phyloP scores from a whole-genome alignment of 2,113 vertebrate genomes.

The Carassius gibelio region DNA sequence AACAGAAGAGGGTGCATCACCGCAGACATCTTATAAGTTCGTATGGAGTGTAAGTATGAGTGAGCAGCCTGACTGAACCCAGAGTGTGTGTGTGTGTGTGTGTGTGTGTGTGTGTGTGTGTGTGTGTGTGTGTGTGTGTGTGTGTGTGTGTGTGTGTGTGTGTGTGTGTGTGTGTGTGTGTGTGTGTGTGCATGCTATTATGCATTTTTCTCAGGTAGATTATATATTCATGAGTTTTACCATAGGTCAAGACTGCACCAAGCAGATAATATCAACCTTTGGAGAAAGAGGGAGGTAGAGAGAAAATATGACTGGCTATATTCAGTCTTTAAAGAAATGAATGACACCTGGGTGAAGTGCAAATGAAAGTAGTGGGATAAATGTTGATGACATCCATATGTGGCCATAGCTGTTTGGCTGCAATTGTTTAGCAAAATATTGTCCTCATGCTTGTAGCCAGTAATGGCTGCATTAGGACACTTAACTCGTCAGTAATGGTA shows the following conservation, averaged over 20 bases:
- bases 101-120: too few relatives aligned
- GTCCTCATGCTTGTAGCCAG: background rate
- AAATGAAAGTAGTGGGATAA: background rate
- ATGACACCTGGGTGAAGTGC: background rate
- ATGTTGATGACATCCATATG: background rate
- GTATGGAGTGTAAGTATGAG: background rate
- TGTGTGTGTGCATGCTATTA: too few relatives aligned
- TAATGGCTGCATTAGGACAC: background rate
- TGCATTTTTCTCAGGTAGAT: background rate
- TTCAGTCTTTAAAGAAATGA: background rate
- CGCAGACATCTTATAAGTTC: background rate
- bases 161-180: too few relatives aligned
- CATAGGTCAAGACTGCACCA: background rate
- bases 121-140: too few relatives aligned
- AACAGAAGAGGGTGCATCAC: background rate
- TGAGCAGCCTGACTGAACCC: conserved; percentile 1
- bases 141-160: too few relatives aligned
- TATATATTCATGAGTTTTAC: background rate
- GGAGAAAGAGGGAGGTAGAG: background rate
- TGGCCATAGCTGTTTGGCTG: background rate
- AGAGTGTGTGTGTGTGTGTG: background rate
- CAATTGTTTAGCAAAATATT: background rate
- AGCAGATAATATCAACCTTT: conserved; percentile 5
- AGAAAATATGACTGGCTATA: background rate
- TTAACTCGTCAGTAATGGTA: background rate